Percentiles rank a stretch among this genome's conserved stretches.
Conservation (phyloP, 2,888 invertebrate genomes). For the Galerucella nymphaeae region DNA sequence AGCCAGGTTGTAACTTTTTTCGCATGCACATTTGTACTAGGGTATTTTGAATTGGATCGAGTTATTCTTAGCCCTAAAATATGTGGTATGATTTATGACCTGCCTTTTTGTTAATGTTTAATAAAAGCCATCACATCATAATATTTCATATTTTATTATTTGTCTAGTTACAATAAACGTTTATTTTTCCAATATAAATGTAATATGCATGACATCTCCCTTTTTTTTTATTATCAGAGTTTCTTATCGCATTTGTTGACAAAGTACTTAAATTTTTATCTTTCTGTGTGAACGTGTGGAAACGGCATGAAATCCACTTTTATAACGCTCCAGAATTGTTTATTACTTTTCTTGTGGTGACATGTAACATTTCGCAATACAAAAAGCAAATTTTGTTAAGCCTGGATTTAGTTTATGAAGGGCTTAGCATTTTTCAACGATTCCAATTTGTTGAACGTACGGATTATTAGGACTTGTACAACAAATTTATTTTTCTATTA, state of each 20-base stretch:
- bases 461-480: background rate
- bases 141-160: slow-evolving; percentile 16
- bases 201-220: slow-evolving; percentile 36
- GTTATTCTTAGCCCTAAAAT: too few species aligned
- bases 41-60: too few species aligned
- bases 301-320: slow-evolving; percentile 36
- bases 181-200: slow-evolving; percentile 33
- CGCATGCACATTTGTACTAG: too few species aligned
- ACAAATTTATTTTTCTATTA: too few species aligned
- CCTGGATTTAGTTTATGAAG: slow-evolving; percentile 2
- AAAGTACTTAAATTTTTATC: slow-evolving; percentile 53
- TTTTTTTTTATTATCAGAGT: slow-evolving; percentile 36
- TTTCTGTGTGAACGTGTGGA: slow-evolving; percentile 33
- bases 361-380: slow-evolving; percentile 14
- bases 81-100: too few species aligned
- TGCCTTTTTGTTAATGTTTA: too few species aligned
- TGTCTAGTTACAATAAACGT: slow-evolving; percentile 26
- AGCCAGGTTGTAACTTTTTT: too few species aligned
- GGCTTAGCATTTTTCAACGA: background rate
- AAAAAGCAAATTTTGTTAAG: slow-evolving; percentile 10
- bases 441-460: background rate
- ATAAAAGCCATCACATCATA: background rate
- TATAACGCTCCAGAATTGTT: slow-evolving; percentile 20
- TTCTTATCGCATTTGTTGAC: slow-evolving; percentile 49
- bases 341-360: slow-evolving; percentile 14